These are phyloP conservation scores for Ovis canadensis DNA, from an alignment of 2,113 vertebrate genomes.

Conservation along the genomic window DNA sequence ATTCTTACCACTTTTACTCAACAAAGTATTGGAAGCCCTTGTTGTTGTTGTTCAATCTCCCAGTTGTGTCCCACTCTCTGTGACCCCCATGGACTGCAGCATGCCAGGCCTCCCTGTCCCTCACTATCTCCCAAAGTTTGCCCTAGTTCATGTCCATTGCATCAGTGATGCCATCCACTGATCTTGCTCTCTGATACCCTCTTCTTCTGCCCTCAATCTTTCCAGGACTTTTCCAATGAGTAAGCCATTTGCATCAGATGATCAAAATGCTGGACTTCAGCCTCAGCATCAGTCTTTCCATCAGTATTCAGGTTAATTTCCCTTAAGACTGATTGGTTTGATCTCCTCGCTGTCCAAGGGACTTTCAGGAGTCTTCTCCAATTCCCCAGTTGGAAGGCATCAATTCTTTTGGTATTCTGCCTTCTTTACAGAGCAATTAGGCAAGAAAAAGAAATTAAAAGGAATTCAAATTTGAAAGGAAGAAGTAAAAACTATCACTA, in stretches of 20 bases:
- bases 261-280: not conserved
- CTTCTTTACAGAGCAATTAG: not conserved
- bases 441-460: not conserved
- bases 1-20: not conserved
- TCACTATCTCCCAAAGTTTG: not conserved
- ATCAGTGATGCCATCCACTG: not conserved
- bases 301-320: not conserved
- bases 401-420: not conserved
- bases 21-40: not conserved
- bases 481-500: not conserved
- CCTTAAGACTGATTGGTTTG: not conserved
- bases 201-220: not conserved
- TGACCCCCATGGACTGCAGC: fast-evolving
- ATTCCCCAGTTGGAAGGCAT: not conserved
- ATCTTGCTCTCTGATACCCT: not conserved
- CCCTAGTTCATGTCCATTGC: not conserved
- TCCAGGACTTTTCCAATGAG: not conserved
- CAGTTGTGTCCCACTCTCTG: not conserved
- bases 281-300: not conserved
- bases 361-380: not conserved
- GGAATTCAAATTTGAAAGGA: not conserved
- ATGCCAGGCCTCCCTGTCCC: not conserved
- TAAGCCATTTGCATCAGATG: not conserved
- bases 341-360: not conserved
- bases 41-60: not conserved